Conservation (phyloP, 1,140 invertebrate genomes). For the Drosophila sp. region DNA sequence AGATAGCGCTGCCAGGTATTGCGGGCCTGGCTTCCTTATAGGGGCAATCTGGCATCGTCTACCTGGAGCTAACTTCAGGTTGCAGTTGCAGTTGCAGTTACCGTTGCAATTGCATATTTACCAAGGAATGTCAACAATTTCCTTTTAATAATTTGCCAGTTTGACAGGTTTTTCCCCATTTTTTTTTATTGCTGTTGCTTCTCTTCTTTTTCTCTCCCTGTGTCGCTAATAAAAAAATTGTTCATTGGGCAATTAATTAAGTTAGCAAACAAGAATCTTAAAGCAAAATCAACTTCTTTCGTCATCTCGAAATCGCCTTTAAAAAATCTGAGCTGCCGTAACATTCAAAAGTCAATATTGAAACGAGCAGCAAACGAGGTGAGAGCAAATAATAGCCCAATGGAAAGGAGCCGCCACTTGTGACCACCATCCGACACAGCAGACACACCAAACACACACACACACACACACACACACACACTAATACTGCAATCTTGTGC, state of each 20-base stretch:
- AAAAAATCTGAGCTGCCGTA: slow-evolving; percentile 53
- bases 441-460: slow-evolving; percentile 25
- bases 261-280: slow-evolving; percentile 45
- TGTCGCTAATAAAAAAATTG: slow-evolving; percentile 33
- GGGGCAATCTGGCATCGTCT: slow-evolving; percentile 76
- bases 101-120: slow-evolving; percentile 74
- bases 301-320: slow-evolving; percentile 24
- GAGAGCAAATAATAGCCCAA: slow-evolving; percentile 59
- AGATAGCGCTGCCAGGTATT: slow-evolving; percentile 57
- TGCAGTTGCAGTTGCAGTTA: slow-evolving; percentile 78
- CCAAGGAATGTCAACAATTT: slow-evolving; percentile 78
- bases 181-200: neutral
- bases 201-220: slow-evolving; percentile 17
- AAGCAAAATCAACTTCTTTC: slow-evolving; percentile 35
- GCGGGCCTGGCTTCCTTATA: slow-evolving; percentile 70
- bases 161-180: slow-evolving; percentile 52
- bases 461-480: slow-evolving; percentile 24
- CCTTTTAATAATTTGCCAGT: slow-evolving; percentile 77
- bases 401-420: slow-evolving; percentile 36
- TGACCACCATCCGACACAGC: slow-evolving; percentile 4
- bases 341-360: slow-evolving; percentile 74
- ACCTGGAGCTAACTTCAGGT: slow-evolving; percentile 55
- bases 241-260: slow-evolving; percentile 67
- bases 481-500: slow-evolving; percentile 24
- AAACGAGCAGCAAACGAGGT: slow-evolving; percentile 47